Base-by-base conservation (phyloP, 2,113 vertebrate genomes). In the Reinhardtius hippoglossoides region DNA sequence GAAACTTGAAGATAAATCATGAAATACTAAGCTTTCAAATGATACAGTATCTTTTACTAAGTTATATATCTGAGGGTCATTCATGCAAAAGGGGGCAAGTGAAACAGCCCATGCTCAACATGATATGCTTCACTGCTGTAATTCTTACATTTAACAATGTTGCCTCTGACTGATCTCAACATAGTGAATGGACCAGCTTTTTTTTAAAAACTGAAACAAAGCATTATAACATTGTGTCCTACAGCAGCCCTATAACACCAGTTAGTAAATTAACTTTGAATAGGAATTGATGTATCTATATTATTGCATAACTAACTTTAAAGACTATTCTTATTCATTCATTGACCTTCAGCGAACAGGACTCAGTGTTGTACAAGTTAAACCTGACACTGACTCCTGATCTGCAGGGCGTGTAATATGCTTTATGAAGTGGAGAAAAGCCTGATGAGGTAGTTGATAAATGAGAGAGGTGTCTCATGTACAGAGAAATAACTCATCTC, bases 81-180 rank as follows among this genome's bases (percentile, higher is more conserved):
- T 13, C 56, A 66, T 71, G 83, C 74, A 67, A 73, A 78, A 78
- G 21, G 65, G 63, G 73, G 67, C 76, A 55, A 66, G 70, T 35
- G 13, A 73, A 73, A 73, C 48, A 67, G 31, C 56, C 3, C 50
- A 54, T 54, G 50, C 50, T n/a, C 50, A 54, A 54, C 50, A 10
- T 54, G 50, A 54, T 54, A n/a, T 3, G 50, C 42, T 9, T 10
- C 16, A 44, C 24, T 20, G 46, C 46, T 54, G 68, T 23, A 63
- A 52, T 64, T 26, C 10, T 63, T 27, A 74, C 44, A 15, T 26
- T 14, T 37, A 23, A 72, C 55, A 9, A 59, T 52, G 23, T 24
- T 24, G n/a, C 54, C n/a, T 23, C 50, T 9, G 6, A 3, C 50
- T 54, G 50, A 20, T 54, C 50, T n/a, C 20, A n/a, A 54, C 50